Evolutionary conservation across 2,888 invertebrate species (phyloP), one percentile per base, ranked within the genome.

Genomic region (Drosophila paracracens): DNA sequence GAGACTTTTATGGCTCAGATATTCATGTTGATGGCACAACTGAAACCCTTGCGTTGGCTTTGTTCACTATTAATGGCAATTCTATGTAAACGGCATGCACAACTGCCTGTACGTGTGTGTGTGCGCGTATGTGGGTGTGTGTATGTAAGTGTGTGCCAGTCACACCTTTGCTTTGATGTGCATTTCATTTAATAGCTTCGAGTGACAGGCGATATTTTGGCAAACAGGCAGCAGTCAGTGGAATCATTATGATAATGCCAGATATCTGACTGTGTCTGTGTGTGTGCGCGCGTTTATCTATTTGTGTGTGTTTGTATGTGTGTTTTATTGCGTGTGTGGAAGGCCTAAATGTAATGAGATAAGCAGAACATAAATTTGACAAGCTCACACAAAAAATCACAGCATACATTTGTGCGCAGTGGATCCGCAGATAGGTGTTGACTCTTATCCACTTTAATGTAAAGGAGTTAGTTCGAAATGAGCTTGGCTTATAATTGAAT

Each of bases 181-280:
- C 63, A 62, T 59, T 74, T 64, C 57, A 82, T 84, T 76, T 65
- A 79, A 79, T 82, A 74, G 67, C 64, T 33, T 48, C 53, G 64
- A 71, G 38, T 70, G 75, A 66, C 69, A 66, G 62, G 18, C 65
- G 56, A 57, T 75, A 67, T 54, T 70, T 61, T 48, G 57, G 52
- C 62, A 29, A 51, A n/a, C 51, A 51, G 51, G n/a, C 51, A 29
- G 51, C 51, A 27, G 51, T 51, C 51, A 70, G 66, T 66, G 57
- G 27, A 59, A 76, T 69, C 83, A 78, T 84, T 85, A 80, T 75
- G 73, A 68, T 80, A 85, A 82, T 83, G 74, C 29, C 60, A 38
- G 13, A 16, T 27, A 18, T 62, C 33, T 21, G 50, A 4, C 0
- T 33, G 25, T 13, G 16, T n/a, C 25, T n/a, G 29, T 38, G 4